Evolutionary conservation across 2,797 vertebrate genomes (phyloP), one percentile per base, ranked within the genome.

Genomic region (Columba guinea): DNA sequence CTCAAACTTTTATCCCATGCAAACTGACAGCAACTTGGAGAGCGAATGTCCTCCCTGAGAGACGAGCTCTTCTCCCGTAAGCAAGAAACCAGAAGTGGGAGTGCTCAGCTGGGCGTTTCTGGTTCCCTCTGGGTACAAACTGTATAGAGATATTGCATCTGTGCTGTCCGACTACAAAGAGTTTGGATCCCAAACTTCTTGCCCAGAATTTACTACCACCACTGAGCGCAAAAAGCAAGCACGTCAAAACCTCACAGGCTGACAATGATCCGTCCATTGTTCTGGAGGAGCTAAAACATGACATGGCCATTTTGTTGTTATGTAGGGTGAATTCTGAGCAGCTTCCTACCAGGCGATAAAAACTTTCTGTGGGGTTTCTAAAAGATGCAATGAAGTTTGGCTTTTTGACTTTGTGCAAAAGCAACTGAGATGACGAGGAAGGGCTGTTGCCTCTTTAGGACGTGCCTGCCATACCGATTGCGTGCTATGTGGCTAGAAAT

Each of bases 121-220:
- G 67, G 59, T 80, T 87, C 83, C 85, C 74, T 86, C 95, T 74
- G 87, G 70, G 70, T 94, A 90, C 39, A 90, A 82, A 87, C 71
- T 90, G 70, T 67, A 62, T 48, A 64, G 64, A 85, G 24, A 89
- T 62, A 51, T 49, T 92, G 68, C 48, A 95, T 75, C 69, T 93
- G 64, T 58, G 41, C 64, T 89, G 78, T 55, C 58, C 30, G 26
- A 5, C 49, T 82, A 70, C 27, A 63, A 93, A 69, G 48, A 58
- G 22, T 60, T 39, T 74, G 49, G 63, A 90, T 94, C 49, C n/a
- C 56, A 81, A 59, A 79, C 77, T 60, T 17, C 32, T 77, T 86
- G 56, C 51, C 64, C 73, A 46, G 67, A 79, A 88, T 95, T 91
- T 94, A 74, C 83, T 81, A 44, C 74, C 49, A 35, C 63, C n/a